These are phyloP conservation scores for Pitangus sulphuratus DNA, from an alignment of 2,797 vertebrate species.

Conservation along the genomic window DNA sequence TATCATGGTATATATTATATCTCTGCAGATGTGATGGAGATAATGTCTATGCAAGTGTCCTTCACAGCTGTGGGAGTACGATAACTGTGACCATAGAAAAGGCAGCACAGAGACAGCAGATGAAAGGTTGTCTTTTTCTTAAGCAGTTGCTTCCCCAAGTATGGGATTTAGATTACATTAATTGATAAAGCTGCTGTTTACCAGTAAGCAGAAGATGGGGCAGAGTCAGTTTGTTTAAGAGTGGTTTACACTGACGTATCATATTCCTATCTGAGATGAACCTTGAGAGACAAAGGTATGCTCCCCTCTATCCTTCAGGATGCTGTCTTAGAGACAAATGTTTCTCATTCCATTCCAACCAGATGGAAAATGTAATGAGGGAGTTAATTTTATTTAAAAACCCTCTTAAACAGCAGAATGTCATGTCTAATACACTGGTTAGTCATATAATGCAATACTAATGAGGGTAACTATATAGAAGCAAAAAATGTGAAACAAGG, in stretches of 20 bases:
- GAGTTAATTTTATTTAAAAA: not conserved
- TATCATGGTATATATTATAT: not conserved
- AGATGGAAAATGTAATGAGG: not conserved
- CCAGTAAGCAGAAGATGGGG: not conserved
- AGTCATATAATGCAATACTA: not conserved
- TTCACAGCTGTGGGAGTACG: not conserved
- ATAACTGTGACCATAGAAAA: not conserved
- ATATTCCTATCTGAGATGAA: not conserved
- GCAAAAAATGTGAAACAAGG: not conserved
- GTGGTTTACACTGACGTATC: not conserved
- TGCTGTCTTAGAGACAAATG: not conserved
- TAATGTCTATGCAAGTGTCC: not conserved
- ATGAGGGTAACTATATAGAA: not conserved
- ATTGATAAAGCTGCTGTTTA: not conserved
- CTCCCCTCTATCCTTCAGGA: not conserved
- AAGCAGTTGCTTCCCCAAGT: not conserved
- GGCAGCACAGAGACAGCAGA: not conserved
- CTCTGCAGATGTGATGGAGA: not conserved
- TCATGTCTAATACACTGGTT: not conserved
- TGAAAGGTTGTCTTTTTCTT: not conserved
- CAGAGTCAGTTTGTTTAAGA: not conserved
- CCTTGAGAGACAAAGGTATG: not conserved
- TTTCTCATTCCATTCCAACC: not conserved
- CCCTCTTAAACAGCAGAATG: not conserved
- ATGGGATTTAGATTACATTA: not conserved